Evolutionary conservation across 2,888 invertebrate genomes (phyloP).

Genomic region (Coleophora flavipennella): DNA sequence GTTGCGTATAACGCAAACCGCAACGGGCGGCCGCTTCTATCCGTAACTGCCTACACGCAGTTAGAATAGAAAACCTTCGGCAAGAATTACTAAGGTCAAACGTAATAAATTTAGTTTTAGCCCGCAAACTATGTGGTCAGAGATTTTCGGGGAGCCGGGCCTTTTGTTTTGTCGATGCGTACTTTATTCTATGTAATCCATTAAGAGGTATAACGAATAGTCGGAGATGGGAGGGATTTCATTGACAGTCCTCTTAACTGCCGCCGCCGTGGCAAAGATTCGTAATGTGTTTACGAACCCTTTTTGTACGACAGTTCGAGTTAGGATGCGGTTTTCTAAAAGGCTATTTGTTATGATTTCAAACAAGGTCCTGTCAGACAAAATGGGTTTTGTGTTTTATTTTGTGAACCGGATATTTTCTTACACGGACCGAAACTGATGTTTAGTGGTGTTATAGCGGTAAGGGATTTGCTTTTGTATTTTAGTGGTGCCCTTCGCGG

Average conservation of each 20-base stretch:
- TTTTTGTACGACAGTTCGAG: slow-evolving; percentile 61
- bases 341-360: slow-evolving; percentile 70
- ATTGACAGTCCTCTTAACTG: slow-evolving; percentile 63
- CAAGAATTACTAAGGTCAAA: slow-evolving; percentile 69
- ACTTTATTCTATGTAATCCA: slow-evolving; percentile 67
- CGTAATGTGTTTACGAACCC: slow-evolving; percentile 61
- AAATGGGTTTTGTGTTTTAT: slow-evolving; percentile 64
- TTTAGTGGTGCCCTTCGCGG: neutral
- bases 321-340: slow-evolving; percentile 65
- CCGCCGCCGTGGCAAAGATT: slow-evolving; percentile 53
- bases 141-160: slow-evolving; percentile 55
- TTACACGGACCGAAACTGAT: slow-evolving; percentile 36
- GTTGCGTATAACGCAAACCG: slow-evolving; percentile 52
- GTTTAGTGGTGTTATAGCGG: slow-evolving; percentile 12
- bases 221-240: slow-evolving; percentile 51
- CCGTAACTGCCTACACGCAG: slow-evolving; percentile 58
- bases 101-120: slow-evolving; percentile 71
- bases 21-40: slow-evolving; percentile 51
- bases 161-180: slow-evolving; percentile 67
- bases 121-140: slow-evolving; percentile 63
- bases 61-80: slow-evolving; percentile 59
- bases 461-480: slow-evolving; percentile 1
- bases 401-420: slow-evolving; percentile 52
- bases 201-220: slow-evolving; percentile 63
- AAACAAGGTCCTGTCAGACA: slow-evolving; percentile 64